phyloP scores from a whole-genome alignment of 2,797 vertebrate genomes.

The Sorex maritimensis region DNA sequence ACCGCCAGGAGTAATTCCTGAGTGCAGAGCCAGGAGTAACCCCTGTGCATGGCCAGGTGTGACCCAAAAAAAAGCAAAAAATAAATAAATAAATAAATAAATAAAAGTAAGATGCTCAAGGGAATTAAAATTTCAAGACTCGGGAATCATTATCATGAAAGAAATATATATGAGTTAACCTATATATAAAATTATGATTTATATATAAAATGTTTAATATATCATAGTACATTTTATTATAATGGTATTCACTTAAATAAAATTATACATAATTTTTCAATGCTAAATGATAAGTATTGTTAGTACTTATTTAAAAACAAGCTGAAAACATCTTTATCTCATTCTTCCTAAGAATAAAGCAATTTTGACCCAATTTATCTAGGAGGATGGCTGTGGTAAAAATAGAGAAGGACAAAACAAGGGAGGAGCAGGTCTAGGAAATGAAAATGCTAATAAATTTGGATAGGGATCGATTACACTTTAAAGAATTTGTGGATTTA shows the following conservation, averaged over 20 bases:
- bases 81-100: background rate
- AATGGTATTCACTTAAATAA: background rate
- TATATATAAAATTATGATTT: background rate
- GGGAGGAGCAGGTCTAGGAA: slow-evolving; percentile 18
- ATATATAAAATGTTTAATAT: background rate
- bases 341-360: background rate
- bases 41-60: no score
- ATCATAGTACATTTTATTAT: background rate
- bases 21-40: no score
- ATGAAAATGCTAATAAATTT: slow-evolving; percentile 60
- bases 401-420: background rate
- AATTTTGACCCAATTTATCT: background rate
- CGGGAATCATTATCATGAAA: background rate
- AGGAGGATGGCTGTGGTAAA: background rate
- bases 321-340: no score
- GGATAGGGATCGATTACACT: slow-evolving; percentile 61
- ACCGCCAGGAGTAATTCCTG: no score
- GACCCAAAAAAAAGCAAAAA: no score
- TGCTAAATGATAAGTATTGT: no score
- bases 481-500: slow-evolving; percentile 62
- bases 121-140: background rate
- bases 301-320: no score
- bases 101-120: background rate
- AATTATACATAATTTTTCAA: background rate
- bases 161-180: background rate